Conservation (phyloP, 2,113 vertebrate genomes). For the Lichenostomus cassidix region DNA sequence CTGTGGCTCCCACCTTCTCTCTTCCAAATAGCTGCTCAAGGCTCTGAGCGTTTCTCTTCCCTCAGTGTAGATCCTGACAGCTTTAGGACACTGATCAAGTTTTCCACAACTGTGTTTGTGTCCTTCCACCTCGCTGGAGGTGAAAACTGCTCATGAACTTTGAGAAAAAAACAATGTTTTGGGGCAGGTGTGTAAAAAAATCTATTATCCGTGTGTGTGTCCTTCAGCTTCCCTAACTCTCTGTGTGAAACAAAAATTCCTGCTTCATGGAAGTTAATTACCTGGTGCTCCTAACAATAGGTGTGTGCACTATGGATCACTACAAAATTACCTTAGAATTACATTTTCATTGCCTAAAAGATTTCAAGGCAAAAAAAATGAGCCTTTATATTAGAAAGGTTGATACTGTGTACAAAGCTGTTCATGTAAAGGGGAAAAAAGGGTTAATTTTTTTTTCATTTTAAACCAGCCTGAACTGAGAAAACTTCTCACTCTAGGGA, state of each 20-base stretch:
- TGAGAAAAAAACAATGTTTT: neutral
- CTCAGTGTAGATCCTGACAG: neutral
- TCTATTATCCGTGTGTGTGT: neutral
- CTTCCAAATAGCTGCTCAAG: conserved; percentile 22
- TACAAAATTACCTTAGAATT: neutral
- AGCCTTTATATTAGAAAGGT: neutral
- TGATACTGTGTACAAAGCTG: neutral
- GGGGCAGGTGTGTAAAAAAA: neutral
- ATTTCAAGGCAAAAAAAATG: neutral
- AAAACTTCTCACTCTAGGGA: neutral
- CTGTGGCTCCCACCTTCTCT: conserved; percentile 52
- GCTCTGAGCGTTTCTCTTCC: neutral
- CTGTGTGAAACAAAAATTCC: neutral
- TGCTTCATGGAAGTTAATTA: neutral
- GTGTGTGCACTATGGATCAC: neutral
- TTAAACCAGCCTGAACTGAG: neutral
- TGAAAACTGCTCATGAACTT: neutral
- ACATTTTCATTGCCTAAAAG: neutral
- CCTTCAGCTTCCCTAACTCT: neutral
- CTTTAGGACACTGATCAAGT: neutral
- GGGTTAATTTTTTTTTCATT: neutral
- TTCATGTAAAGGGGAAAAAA: neutral
- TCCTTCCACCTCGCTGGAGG: neutral
- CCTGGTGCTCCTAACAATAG: neutral
- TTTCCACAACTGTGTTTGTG: neutral